These are phyloP conservation scores for Schizotus pectinicornis DNA, from an alignment of 2,888 invertebrate genomes.

Conservation along the genomic window DNA sequence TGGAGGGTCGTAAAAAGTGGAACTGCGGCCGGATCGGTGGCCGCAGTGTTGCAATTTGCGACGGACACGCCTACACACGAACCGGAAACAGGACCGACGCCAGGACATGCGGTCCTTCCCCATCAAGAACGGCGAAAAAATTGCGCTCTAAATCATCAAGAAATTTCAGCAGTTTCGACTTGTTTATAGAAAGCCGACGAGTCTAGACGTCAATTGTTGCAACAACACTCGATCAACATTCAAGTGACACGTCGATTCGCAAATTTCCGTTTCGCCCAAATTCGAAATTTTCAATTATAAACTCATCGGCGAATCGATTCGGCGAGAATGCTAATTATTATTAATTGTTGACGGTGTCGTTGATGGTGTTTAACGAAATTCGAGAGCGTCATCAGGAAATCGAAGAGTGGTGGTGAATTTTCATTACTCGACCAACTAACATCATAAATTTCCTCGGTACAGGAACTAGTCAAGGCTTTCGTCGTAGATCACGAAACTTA, in stretches of 20 bases:
- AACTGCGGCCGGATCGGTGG: slow-evolving; percentile 50
- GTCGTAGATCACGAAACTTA: too few species aligned
- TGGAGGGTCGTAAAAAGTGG: slow-evolving; percentile 58
- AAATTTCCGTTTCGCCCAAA: background rate
- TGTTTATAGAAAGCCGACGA: background rate
- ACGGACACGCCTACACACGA: slow-evolving; percentile 50
- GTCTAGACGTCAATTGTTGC: slow-evolving; percentile 1
- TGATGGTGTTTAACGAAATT: too few species aligned
- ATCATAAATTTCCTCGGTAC: too few species aligned
- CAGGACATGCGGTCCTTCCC: slow-evolving; percentile 14
- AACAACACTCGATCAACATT: background rate
- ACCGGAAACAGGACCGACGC: slow-evolving; percentile 37
- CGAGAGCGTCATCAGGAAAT: too few species aligned
- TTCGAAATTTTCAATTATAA: background rate
- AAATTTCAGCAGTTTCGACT: background rate
- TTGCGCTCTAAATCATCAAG: background rate
- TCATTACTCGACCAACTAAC: too few species aligned
- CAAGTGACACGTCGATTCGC: background rate
- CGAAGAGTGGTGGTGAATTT: too few species aligned
- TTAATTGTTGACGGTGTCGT: too few species aligned
- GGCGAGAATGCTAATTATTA: too few species aligned
- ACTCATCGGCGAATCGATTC: too few species aligned
- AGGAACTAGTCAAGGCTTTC: too few species aligned
- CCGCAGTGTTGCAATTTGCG: slow-evolving; percentile 57
- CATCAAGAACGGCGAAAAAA: slow-evolving; percentile 5